These are phyloP conservation scores for Montipora capitata DNA, from an alignment of 92 coral and sea anemone species.

Conservation along the genomic window DNA sequence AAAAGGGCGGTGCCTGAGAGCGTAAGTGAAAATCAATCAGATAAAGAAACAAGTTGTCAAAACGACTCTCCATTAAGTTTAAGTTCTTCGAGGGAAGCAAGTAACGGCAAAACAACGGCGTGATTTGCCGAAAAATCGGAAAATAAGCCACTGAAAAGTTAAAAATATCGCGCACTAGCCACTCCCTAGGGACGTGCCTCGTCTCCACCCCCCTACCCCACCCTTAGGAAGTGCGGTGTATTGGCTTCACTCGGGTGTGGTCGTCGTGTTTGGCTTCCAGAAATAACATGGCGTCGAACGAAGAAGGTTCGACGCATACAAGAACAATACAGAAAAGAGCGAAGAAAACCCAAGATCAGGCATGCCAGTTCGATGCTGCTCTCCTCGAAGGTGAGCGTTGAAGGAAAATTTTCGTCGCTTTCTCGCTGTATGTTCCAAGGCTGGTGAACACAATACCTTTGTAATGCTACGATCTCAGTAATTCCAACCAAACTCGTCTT, in stretches of 20 bases:
- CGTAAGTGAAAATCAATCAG: not conserved
- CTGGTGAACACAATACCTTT: slow-evolving; percentile 70
- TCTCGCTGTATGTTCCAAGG: slow-evolving; percentile 34
- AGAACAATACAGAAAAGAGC: slow-evolving; percentile 93
- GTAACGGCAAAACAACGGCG: not conserved
- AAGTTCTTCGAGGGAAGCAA: not conserved
- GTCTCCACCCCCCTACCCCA: slow-evolving; percentile 64
- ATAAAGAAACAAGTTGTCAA: not conserved
- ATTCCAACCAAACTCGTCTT: slow-evolving; percentile 38
- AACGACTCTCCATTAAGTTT: not conserved
- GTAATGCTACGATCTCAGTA: slow-evolving; percentile 49
- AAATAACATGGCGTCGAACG: slow-evolving; percentile 95
- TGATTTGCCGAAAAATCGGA: not conserved
- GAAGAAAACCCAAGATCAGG: slow-evolving; percentile 98
- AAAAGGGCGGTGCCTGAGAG: slow-evolving; percentile 42
- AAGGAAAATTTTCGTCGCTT: slow-evolving; percentile 16
- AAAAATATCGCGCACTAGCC: slow-evolving; percentile 31
- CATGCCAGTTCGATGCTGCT: slow-evolving; percentile 99
- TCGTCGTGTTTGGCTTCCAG: slow-evolving; percentile 88
- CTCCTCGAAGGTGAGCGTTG: slow-evolving; percentile 94
- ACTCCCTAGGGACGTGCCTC: slow-evolving; percentile 62
- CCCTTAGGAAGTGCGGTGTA: slow-evolving; percentile 53
- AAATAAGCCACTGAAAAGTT: not conserved
- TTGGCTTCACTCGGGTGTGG: slow-evolving; percentile 94
- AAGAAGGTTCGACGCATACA: slow-evolving; percentile 93